Evolutionary conservation across 2,888 invertebrate species (phyloP).

Genomic region (Troides helena): DNA sequence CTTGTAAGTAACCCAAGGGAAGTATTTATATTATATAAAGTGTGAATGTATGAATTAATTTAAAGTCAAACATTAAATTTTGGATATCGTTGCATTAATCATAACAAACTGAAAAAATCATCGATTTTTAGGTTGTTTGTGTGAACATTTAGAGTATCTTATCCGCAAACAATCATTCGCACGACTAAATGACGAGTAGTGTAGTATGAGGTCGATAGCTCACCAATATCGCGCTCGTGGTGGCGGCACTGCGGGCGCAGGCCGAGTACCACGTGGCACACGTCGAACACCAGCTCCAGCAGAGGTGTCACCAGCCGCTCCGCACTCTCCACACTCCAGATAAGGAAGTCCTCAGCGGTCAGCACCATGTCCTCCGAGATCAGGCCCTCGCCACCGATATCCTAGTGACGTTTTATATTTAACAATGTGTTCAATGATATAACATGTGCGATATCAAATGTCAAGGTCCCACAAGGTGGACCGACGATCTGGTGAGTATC

Average conservation of each 20-base stretch:
- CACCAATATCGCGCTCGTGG: constrained; percentile 89
- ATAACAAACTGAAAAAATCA: too few relatives aligned
- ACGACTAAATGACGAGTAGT: too few relatives aligned
- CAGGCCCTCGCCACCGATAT: constrained; percentile 39
- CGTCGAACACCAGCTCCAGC: constrained; percentile 86
- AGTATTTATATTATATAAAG: too few relatives aligned
- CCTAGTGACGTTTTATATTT: constrained; percentile 9
- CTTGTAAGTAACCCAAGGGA: too few relatives aligned
- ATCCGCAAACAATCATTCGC: too few relatives aligned
- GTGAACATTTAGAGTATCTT: too few relatives aligned
- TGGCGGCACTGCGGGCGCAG: constrained; percentile 88
- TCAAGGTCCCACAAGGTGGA: too few relatives aligned
- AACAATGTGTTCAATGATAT: background rate
- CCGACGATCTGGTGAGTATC: too few relatives aligned
- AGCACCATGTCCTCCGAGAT: constrained; percentile 55
- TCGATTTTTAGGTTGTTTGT: too few relatives aligned
- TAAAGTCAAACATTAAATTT: too few relatives aligned
- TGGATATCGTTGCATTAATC: too few relatives aligned
- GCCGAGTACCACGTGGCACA: constrained; percentile 93
- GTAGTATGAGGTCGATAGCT: constrained; percentile 34
- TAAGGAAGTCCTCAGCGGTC: constrained; percentile 90
- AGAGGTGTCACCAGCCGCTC: constrained; percentile 85
- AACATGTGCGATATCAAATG: background rate
- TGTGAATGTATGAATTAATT: too few relatives aligned
- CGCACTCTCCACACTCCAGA: constrained; percentile 88